These are phyloP conservation scores for Butorides virescens DNA, from an alignment of 2,113 vertebrate genomes.

Conservation along the genomic window DNA sequence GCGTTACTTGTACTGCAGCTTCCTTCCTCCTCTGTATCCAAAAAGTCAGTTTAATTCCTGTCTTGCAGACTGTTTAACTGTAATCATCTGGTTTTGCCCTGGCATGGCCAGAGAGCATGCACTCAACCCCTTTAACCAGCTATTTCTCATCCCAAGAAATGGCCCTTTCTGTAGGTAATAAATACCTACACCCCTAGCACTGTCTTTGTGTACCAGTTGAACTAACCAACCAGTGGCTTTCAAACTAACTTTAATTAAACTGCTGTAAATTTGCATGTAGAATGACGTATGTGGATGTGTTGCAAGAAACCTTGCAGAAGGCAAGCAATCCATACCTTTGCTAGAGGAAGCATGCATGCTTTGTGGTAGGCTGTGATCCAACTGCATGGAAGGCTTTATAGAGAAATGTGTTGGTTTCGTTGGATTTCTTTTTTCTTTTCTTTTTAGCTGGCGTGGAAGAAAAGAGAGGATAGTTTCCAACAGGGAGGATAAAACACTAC, in stretches of 20 bases:
- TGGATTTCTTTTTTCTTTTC: background rate
- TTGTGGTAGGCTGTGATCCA: background rate
- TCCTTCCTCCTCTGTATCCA: background rate
- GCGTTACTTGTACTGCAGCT: background rate
- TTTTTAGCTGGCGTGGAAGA: conserved; percentile 23
- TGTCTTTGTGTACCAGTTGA: background rate
- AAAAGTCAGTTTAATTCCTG: background rate
- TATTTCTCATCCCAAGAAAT: background rate
- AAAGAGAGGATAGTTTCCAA: conserved; percentile 53
- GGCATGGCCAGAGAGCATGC: background rate
- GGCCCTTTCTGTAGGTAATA: background rate
- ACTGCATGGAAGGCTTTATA: background rate
- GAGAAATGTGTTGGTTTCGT: conserved; percentile 28
- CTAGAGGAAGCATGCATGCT: background rate
- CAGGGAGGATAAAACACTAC: conserved; percentile 64
- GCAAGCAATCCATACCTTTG: background rate
- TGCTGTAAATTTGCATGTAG: background rate
- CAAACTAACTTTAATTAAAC: background rate
- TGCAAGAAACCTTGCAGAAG: background rate
- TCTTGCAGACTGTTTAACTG: background rate
- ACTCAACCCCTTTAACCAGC: background rate
- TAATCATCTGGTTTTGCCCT: background rate
- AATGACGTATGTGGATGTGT: background rate
- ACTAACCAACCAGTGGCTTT: background rate
- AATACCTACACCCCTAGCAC: background rate